phyloP scores from a whole-genome alignment of 2,113 vertebrate species.

The Nothocercus julius region DNA sequence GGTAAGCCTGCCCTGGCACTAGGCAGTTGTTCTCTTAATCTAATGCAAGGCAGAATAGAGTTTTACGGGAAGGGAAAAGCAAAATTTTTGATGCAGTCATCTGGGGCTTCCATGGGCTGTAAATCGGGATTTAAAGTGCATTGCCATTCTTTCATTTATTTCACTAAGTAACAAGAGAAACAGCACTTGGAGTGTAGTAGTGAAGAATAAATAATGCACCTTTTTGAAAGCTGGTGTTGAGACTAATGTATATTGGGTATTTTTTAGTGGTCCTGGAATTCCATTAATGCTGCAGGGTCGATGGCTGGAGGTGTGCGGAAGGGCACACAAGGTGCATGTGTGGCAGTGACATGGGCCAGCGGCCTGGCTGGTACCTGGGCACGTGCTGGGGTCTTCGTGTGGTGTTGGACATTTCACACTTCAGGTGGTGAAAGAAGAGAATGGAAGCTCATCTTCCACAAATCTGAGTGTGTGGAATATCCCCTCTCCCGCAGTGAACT shows the following conservation, averaged over 20 bases:
- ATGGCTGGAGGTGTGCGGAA: neutral
- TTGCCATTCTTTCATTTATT: slow-evolving; percentile 66
- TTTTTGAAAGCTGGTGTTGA: slow-evolving; percentile 45
- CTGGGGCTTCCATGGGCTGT: slow-evolving; percentile 17
- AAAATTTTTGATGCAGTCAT: neutral
- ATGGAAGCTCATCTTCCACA: neutral
- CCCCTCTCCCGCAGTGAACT: neutral
- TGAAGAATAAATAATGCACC: slow-evolving; percentile 69
- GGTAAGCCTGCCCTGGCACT: neutral
- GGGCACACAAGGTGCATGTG: neutral
- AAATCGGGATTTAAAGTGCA: slow-evolving; percentile 50
- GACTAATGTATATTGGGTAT: slow-evolving; percentile 10
- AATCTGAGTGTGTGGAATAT: neutral
- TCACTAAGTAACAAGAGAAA: slow-evolving; percentile 49
- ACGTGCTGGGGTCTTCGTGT: fast-evolving
- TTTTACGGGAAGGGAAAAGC: neutral
- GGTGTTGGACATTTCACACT: neutral
- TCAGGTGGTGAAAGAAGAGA: neutral
- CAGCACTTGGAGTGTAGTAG: slow-evolving; percentile 28
- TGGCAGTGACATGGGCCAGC: neutral
- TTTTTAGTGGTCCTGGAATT: slow-evolving; percentile 15
- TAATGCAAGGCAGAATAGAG: neutral
- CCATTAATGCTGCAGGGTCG: neutral
- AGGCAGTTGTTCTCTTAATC: neutral
- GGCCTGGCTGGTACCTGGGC: neutral